Evolutionary conservation across 92 coral and sea anemone genomes (phyloP).

Genomic region (Zoanthus gigantus): DNA sequence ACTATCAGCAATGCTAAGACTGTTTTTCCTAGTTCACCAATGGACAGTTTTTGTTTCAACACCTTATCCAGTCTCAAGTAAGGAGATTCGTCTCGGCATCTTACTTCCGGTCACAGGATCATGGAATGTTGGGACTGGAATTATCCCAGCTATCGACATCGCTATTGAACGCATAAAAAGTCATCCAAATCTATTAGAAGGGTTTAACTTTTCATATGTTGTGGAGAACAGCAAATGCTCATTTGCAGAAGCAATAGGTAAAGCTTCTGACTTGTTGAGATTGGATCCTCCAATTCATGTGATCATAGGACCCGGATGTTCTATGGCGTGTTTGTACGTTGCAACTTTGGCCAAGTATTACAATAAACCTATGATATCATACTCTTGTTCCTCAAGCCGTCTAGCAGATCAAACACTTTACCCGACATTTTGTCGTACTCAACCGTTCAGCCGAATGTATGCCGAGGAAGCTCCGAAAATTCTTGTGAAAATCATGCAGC

Average conservation of each 20-base stretch:
- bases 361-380: constrained; percentile 81
- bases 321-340: constrained; percentile 68
- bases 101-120: constrained; percentile 70
- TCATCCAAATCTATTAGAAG: constrained; percentile 53
- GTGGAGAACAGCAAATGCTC: constrained; percentile 63
- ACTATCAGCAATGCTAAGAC: background rate
- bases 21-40: background rate
- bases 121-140: constrained; percentile 65
- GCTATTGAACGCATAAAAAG: constrained; percentile 64
- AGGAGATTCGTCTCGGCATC: constrained; percentile 61
- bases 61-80: background rate
- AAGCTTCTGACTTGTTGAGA: constrained; percentile 67
- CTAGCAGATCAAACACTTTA: constrained; percentile 67
- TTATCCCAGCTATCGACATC: constrained; percentile 65
- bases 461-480: constrained; percentile 59
- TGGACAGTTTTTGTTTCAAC: background rate
- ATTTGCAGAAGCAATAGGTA: constrained; percentile 55
- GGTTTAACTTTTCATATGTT: constrained; percentile 67
- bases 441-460: constrained; percentile 83
- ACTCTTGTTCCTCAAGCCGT: constrained; percentile 76
- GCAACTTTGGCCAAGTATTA: constrained; percentile 75
- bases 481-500: constrained; percentile 65
- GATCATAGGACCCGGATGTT: constrained; percentile 85
- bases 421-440: constrained; percentile 82
- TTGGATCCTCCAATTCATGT: constrained; percentile 54